phyloP scores from a whole-genome alignment of 2,797 vertebrate species.

The Falco naumanni region DNA sequence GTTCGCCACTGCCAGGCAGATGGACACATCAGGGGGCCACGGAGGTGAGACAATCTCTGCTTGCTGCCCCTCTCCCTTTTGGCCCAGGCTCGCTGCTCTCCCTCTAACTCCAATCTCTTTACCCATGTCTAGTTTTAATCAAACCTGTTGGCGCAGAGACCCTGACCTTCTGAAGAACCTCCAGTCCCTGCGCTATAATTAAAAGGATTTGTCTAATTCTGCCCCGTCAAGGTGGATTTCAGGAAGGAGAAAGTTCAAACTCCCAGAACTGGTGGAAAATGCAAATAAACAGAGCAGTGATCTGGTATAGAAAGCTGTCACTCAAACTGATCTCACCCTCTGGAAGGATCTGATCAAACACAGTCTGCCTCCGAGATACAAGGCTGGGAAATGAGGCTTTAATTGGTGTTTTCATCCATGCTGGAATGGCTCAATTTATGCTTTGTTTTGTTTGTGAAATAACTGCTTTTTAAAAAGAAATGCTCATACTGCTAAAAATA shows the following conservation, averaged over 20 bases:
- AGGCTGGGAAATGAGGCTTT: not conserved
- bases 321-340: not conserved
- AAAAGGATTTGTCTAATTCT: not conserved
- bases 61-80: not conserved
- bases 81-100: not conserved
- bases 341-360: not conserved
- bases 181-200: not conserved
- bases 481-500: not conserved
- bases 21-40: fast-evolving
- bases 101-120: not conserved
- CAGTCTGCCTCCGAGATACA: not conserved
- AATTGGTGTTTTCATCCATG: not conserved
- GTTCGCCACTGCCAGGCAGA: not conserved
- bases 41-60: not conserved
- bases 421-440: not conserved
- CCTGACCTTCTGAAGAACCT: not conserved
- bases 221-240: not conserved
- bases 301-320: not conserved
- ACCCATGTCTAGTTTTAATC: not conserved
- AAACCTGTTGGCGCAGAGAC: not conserved
- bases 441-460: not conserved
- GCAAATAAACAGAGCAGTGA: not conserved
- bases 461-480: not conserved
- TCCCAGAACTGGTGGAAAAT: not conserved
- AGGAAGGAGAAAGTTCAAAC: not conserved